These are phyloP conservation scores for Scleropages formosus DNA, from an alignment of 2,797 vertebrate genomes.

Conservation along the genomic window DNA sequence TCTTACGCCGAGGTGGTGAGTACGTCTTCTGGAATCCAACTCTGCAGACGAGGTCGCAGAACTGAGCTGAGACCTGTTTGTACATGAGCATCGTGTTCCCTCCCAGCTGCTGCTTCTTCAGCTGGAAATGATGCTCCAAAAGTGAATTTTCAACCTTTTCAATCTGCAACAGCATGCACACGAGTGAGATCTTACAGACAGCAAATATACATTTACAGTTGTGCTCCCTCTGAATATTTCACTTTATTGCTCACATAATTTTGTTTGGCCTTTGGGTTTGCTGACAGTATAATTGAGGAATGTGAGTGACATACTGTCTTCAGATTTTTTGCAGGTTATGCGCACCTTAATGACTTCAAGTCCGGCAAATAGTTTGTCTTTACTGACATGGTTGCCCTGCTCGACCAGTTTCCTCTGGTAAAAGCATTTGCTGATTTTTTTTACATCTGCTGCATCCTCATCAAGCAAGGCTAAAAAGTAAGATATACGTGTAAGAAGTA, in stretches of 20 bases:
- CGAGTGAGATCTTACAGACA: not conserved
- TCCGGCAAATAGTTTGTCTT: conserved; percentile 45
- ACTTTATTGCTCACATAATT: too few species aligned
- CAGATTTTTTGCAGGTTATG: not conserved
- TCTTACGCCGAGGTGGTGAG: conserved; percentile 69
- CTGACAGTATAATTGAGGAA: not conserved
- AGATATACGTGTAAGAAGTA: not conserved
- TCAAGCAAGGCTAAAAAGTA: conserved; percentile 39
- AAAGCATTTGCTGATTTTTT: accelerated
- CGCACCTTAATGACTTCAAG: conserved; percentile 66
- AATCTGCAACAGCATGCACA: conserved; percentile 61
- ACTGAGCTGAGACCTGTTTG: conserved; percentile 74
- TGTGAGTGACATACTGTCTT: not conserved
- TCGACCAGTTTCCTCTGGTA: conserved; percentile 26
- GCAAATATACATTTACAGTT: too few species aligned
- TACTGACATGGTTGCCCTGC: not conserved
- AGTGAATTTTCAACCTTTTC: conserved; percentile 69
- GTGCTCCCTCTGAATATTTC: too few species aligned
- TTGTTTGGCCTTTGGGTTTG: not conserved
- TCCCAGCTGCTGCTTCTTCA: conserved; percentile 56
- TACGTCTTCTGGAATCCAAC: conserved; percentile 79
- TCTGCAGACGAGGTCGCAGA: conserved; percentile 67
- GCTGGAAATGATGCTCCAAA: conserved; percentile 63
- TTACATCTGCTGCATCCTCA: conserved; percentile 16
- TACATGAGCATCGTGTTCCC: conserved; percentile 49